Percentiles rank a stretch among this genome's conserved stretches.
phyloP scores from a whole-genome alignment of 2,113 vertebrate genomes.

The Hiodon tergisus region DNA sequence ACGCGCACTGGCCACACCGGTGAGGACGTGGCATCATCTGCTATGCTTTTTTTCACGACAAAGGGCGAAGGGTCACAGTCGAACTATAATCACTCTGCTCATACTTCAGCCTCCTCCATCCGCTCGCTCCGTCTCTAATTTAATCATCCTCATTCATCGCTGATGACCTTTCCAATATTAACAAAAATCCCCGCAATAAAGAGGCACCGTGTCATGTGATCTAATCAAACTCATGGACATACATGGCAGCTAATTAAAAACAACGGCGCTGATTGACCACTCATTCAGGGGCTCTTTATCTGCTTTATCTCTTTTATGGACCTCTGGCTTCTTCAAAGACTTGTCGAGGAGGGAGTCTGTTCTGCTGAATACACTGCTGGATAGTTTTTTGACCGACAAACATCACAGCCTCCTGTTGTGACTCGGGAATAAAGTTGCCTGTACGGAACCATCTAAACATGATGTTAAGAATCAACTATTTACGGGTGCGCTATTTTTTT shows the following conservation, averaged over 20 bases:
- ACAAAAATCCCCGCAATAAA: slow-evolving; percentile 44
- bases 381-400: not conserved
- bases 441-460: no score
- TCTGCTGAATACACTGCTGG: not conserved
- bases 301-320: not conserved
- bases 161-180: slow-evolving; percentile 63
- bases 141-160: slow-evolving; percentile 48
- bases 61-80: not conserved
- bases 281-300: slow-evolving; percentile 7
- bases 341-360: not conserved
- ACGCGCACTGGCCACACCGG: no score
- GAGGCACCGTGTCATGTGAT: slow-evolving; percentile 43
- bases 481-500: no score
- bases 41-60: not conserved
- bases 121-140: slow-evolving; percentile 47
- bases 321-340: not conserved
- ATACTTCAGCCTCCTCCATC: not conserved
- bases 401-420: not conserved
- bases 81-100: not conserved
- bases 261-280: not conserved
- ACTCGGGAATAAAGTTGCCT: not conserved
- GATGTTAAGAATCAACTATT: no score
- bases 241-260: not conserved
- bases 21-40: not conserved
- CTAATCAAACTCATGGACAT: slow-evolving; percentile 36